phyloP scores from a whole-genome alignment of 2,113 vertebrate species.

The Camelus dromedarius region DNA sequence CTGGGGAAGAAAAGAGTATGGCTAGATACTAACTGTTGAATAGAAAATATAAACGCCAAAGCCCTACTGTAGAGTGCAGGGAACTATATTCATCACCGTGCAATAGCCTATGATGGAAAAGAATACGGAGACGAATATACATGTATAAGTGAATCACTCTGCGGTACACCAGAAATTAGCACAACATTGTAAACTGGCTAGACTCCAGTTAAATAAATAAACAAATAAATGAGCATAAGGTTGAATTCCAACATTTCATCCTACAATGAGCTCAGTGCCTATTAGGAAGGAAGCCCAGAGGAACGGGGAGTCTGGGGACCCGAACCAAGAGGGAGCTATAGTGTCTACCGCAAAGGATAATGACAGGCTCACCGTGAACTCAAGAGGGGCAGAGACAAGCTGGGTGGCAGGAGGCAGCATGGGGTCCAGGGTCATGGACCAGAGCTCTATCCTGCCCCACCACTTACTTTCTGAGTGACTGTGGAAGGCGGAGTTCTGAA shows the following conservation, averaged over 20 bases:
- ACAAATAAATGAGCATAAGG: not conserved
- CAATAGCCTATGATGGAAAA: too few species aligned
- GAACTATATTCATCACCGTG: too few species aligned
- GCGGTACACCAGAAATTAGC: too few species aligned
- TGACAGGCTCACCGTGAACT: not conserved
- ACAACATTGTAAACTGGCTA: too few species aligned
- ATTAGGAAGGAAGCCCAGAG: not conserved
- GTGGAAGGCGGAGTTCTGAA: not conserved
- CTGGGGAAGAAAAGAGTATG: not conserved
- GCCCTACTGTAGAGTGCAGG: too few species aligned
- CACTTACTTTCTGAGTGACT: too few species aligned
- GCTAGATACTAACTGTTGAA: too few species aligned
- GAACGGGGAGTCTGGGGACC: not conserved
- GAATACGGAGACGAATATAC: too few species aligned
- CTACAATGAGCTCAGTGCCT: not conserved
- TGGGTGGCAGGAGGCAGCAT: too few species aligned
- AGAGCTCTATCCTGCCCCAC: not conserved
- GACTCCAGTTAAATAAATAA: too few species aligned
- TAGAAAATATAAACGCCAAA: too few species aligned
- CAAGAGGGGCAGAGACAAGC: rapidly evolving
- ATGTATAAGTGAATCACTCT: too few species aligned
- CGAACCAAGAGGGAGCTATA: not conserved
- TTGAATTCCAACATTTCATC: not conserved
- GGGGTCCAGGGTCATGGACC: not conserved
- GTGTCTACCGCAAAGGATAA: not conserved